Percentiles rank a stretch among this genome's conserved stretches.
Conservation (phyloP, 2,888 invertebrate species). For the Stenotaenia linearis region DNA sequence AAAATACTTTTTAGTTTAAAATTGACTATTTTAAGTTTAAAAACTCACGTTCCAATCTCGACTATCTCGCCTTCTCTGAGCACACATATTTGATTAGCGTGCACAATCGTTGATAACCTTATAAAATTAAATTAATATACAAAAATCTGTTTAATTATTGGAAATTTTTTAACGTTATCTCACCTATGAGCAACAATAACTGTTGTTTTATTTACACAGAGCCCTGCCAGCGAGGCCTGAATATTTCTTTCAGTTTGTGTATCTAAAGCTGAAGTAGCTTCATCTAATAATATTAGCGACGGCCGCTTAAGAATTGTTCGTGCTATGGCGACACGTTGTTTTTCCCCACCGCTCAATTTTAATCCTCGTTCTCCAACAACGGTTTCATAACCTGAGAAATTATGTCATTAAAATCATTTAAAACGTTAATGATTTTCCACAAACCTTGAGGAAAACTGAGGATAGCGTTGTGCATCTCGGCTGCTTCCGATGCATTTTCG, state of each 20-base stretch:
- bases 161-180: neutral
- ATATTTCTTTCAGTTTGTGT: constrained; percentile 90
- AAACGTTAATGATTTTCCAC: neutral
- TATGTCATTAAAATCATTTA: neutral
- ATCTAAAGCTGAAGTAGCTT: constrained; percentile 87
- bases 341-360: constrained; percentile 93
- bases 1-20: neutral
- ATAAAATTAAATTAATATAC: neutral
- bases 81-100: constrained; percentile 91
- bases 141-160: neutral
- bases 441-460: constrained; percentile 75
- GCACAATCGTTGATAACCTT: constrained; percentile 82
- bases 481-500: constrained; percentile 79
- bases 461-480: constrained; percentile 90
- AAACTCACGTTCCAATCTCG: constrained; percentile 73
- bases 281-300: constrained; percentile 82
- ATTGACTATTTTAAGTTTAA: neutral
- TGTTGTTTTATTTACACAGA: constrained; percentile 82
- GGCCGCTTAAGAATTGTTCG: constrained; percentile 89
- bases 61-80: constrained; percentile 84
- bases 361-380: constrained; percentile 91
- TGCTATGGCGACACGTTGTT: constrained; percentile 95
- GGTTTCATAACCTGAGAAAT: constrained; percentile 62
- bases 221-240: constrained; percentile 67
- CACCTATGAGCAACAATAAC: constrained; percentile 82